Evolutionary conservation across 2,888 invertebrate species (phyloP), one percentile per base, ranked within the genome.

Genomic region (Flexamia atlantica): DNA sequence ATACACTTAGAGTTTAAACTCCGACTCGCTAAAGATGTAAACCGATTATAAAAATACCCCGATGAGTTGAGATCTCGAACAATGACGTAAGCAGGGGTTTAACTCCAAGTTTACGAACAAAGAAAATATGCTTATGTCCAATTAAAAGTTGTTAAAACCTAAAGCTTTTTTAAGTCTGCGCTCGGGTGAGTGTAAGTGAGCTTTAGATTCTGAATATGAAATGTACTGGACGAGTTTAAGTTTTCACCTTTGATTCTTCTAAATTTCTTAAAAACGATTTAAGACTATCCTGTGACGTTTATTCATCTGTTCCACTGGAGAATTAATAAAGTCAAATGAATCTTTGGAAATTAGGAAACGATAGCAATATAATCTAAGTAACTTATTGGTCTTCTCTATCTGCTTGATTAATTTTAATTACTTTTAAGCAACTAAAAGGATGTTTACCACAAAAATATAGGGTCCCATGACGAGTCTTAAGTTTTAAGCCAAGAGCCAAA

Each of bases 111-210:
- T 64, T 64, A 28, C 20, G 64, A 64, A 14, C 64, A 64, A 28
- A 64, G 57, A 64, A 28, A 30, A 30, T 28, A 17, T 30, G 64
- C 64, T 64, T 64, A 30, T 64, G 64, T 64, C 64, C 30, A 64
- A 64, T 64, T 64, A 64, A 64, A 64, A 64, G 28, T 64, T 64
- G 64, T 64, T 64, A 64, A 64, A 64, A 64, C 64, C 64, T 9
- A 57, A 64, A 64, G 64, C 64, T 64, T 28, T 30, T 64, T 53
- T 64, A 64, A 64, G 64, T 64, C 64, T 10, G 28, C 5, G 64
- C 20, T 23, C 20, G 23, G 23, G 23, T 2, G 57, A 12, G 23
- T 46, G 23, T 28, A 64, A 64, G 64, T 64, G 64, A 30, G 64
- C 30, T 57, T 64, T 28, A 64, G 30, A 64, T 28, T 28, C 14